These are phyloP conservation scores for Drosophila austrosaltans DNA, from an alignment of 2,888 invertebrate genomes.

Conservation along the genomic window DNA sequence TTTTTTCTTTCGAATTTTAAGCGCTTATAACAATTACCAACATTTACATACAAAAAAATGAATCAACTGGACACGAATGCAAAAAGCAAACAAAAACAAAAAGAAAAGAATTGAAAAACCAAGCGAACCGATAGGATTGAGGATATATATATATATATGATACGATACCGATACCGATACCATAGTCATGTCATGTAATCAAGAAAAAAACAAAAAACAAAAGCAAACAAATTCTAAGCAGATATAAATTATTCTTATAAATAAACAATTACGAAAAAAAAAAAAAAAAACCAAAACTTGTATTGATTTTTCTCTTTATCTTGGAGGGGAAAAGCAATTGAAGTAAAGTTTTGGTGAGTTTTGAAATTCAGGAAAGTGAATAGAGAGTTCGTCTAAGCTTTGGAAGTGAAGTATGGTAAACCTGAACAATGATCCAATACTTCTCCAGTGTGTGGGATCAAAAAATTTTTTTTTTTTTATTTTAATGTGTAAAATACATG, in stretches of 20 bases:
- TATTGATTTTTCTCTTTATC: background rate
- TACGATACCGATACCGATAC: constrained; percentile 78
- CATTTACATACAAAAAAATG: constrained; percentile 17
- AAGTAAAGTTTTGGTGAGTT: too few relatives aligned
- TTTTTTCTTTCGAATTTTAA: too few relatives aligned
- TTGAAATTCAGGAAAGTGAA: too few relatives aligned
- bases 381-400: too few relatives aligned
- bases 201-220: constrained; percentile 55
- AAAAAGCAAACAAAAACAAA: constrained; percentile 18
- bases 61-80: constrained; percentile 23
- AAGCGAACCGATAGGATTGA: constrained; percentile 21
- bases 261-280: constrained; percentile 70
- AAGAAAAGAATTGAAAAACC: constrained; percentile 15
- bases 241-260: constrained; percentile 82
- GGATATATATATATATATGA: constrained; percentile 40
- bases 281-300: constrained; percentile 13
- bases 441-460: too few relatives aligned
- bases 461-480: too few relatives aligned
- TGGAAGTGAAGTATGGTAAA: too few relatives aligned
- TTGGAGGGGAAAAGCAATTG: too few relatives aligned
- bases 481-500: too few relatives aligned
- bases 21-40: constrained; percentile 1
- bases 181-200: constrained; percentile 78
- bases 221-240: constrained; percentile 70
- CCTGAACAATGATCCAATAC: too few relatives aligned